Percentiles rank a stretch among this genome's conserved stretches.
Conservation (phyloP, 2,113 vertebrate species). For the Mixornis gularis region DNA sequence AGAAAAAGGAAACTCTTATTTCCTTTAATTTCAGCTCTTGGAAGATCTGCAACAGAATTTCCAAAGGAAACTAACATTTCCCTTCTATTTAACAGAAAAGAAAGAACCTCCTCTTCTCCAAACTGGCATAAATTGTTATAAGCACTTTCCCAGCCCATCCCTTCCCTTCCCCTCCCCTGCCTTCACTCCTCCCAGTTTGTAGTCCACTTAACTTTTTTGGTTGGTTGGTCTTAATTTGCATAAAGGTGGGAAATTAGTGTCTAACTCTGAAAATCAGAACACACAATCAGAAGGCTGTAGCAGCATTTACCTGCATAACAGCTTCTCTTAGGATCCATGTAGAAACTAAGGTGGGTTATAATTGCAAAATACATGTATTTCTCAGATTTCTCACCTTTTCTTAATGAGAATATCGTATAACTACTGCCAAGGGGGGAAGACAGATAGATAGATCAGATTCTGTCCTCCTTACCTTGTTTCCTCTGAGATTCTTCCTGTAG, state of each 20-base stretch:
- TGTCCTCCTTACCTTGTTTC: background rate
- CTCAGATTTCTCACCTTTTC: background rate
- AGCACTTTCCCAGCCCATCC: accelerated
- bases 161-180: background rate
- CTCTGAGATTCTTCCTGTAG: background rate
- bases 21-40: background rate
- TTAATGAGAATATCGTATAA: background rate
- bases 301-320: background rate
- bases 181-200: background rate
- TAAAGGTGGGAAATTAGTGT: background rate
- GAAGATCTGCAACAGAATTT: background rate
- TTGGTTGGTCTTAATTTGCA: background rate
- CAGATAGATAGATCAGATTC: background rate
- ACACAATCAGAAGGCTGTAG: background rate
- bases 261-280: background rate
- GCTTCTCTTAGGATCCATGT: background rate
- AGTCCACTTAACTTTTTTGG: background rate
- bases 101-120: background rate
- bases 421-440: background rate
- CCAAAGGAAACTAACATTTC: constrained; percentile 2
- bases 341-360: background rate
- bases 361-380: background rate
- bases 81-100: background rate
- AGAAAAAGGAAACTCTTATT: background rate
- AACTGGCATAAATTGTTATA: background rate